A percentile compares a stretch with the other conserved stretches of the same genome.
phyloP scores from a whole-genome alignment of 30 jellyfish, hydroid and myxozoan genomes.

The Phacellophora camtschatica region DNA sequence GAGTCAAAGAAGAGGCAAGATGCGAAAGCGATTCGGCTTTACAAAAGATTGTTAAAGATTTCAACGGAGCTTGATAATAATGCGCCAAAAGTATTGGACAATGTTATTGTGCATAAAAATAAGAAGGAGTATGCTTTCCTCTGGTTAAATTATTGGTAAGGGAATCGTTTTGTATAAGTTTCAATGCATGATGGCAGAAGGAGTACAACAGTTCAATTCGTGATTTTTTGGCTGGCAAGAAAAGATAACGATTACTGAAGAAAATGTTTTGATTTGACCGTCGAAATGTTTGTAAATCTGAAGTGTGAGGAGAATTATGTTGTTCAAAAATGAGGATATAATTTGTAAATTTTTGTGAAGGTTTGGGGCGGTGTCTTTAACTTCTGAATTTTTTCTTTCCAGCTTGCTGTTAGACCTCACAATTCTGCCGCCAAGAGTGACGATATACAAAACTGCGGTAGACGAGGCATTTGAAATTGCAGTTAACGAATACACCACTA shows the following conservation, averaged over 20 bases:
- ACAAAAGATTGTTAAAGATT: neutral
- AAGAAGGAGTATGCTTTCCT: slow-evolving; percentile 12
- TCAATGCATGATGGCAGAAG: no score
- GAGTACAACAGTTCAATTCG: no score
- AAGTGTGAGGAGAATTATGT: no score
- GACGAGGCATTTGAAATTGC: slow-evolving; percentile 91
- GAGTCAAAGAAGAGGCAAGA: neutral
- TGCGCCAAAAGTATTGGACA: neutral
- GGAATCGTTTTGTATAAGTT: neutral
- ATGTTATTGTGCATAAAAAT: neutral
- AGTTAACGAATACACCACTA: slow-evolving; percentile 66
- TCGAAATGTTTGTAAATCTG: no score
- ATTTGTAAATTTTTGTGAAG: no score
- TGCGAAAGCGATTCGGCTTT: slow-evolving; percentile 2
- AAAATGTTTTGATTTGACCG: no score
- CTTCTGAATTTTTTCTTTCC: no score
- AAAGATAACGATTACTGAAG: no score
- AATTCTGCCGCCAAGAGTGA: slow-evolving; percentile 16
- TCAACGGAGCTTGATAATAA: slow-evolving; percentile 1
- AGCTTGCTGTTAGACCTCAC: slow-evolving; percentile 68
- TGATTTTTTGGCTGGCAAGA: no score
- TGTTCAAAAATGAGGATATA: no score
- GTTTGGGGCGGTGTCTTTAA: no score
- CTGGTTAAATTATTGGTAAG: slow-evolving; percentile 29
- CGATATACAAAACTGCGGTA: slow-evolving; percentile 14